These are phyloP conservation scores for Bombyx mandarina DNA, from an alignment of 1,140 invertebrate genomes.

Conservation along the genomic window DNA sequence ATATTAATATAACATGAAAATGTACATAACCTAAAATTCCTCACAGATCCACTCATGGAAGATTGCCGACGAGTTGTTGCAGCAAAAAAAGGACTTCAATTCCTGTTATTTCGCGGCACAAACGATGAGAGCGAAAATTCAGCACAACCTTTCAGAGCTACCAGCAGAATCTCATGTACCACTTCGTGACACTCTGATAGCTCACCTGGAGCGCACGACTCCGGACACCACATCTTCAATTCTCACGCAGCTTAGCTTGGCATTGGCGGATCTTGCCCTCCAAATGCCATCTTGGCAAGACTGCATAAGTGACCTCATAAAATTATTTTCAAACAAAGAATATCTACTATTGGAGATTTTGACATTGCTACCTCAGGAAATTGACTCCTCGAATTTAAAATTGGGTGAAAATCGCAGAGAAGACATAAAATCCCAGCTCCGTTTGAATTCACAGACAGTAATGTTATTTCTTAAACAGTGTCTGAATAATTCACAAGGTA, in stretches of 20 bases:
- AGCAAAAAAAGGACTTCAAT: slow-evolving; percentile 88
- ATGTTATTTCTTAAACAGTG: slow-evolving; percentile 84
- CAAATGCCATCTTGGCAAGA: slow-evolving; percentile 95
- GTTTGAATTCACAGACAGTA: slow-evolving; percentile 76
- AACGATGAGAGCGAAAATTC: slow-evolving; percentile 96
- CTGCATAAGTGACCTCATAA: slow-evolving; percentile 88
- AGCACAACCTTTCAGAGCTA: slow-evolving; percentile 94
- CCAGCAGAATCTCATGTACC: slow-evolving; percentile 87
- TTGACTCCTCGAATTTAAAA: slow-evolving; percentile 85
- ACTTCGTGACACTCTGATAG: slow-evolving; percentile 91
- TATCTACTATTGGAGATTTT: slow-evolving; percentile 93
- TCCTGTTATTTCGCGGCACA: slow-evolving; percentile 98
- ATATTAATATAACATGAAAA: neutral
- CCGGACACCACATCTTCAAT: slow-evolving; percentile 87
- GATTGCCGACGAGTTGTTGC: slow-evolving; percentile 92
- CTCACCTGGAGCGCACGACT: slow-evolving; percentile 89
- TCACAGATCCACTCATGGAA: slow-evolving; percentile 92
- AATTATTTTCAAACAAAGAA: slow-evolving; percentile 75
- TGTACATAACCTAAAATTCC: slow-evolving; percentile 3
- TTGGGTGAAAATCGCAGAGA: slow-evolving; percentile 91
- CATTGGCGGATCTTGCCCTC: slow-evolving; percentile 93
- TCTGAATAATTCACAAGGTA: slow-evolving; percentile 70
- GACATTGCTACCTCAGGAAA: slow-evolving; percentile 96
- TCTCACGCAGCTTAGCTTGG: slow-evolving; percentile 92
- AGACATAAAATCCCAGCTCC: slow-evolving; percentile 85